Base-by-base conservation (phyloP, 1,140 invertebrate species). In the Leptopilina boulardi region DNA sequence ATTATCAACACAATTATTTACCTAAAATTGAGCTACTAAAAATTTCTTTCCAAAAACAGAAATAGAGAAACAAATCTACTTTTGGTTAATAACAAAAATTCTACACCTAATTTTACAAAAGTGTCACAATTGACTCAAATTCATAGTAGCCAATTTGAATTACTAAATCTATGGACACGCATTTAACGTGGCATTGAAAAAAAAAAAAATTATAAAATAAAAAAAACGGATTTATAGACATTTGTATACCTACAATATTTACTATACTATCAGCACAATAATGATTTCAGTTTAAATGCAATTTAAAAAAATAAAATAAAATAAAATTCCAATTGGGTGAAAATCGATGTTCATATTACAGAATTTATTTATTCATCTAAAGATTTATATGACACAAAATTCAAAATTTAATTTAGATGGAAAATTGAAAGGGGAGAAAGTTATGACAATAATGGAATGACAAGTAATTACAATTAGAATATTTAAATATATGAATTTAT, bases 201-300 rank as follows among this genome's bases (percentile, higher is more conserved):
- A 66, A 3, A 30, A 11, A 15, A 66, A 30, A 66, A n/a, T n/a
- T 11, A 26, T 66, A 15, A 30, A 30, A 30, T n/a, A 66, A 66
- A 26, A 2, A 38, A 38, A 38, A 38, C 34, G 19, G 10, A 44
- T 44, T 44, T 59, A 23, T 23, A 59, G 56, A 66, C 26, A 66
- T 66, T 66, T 51, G n/a, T 18, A 18, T n/a, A 51, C 47, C 47
- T 51, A 51, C 47, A 51, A 18, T 51, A 51, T 51, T 38, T n/a
- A 44, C 11, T 51, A n/a, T 51, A 2, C 5, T 51, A 15, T 51
- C 18, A 51, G 47, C 18, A 51, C 47, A 51, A 15, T 44, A 44
- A 18, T 51, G 47, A 51, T 18, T 51, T 51, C n/a, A 51, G 15
- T 51, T 18, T 38, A 11, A 13, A 66, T 66, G 3, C 23, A 66